Base-by-base conservation (phyloP, 1,140 invertebrate genomes). In the Episyrphus balteatus region DNA sequence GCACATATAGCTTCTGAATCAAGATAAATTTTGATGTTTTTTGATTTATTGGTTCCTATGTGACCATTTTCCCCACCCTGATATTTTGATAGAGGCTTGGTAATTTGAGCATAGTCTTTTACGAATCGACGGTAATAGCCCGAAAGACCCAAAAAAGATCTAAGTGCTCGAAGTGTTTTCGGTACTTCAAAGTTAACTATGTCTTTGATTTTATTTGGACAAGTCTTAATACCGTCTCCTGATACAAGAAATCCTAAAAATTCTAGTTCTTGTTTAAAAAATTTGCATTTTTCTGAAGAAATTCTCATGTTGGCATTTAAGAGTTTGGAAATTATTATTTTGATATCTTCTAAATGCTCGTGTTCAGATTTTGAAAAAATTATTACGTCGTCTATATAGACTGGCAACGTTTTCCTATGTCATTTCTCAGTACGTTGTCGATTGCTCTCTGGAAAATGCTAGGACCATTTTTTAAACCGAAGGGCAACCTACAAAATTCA, bases 271-370 rank as follows among this genome's bases (percentile, higher is more conserved):
- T 40, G 47, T 40, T 58, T 50, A n/a, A 57, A 62, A 55, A 75
- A 74, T 32, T 66, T 46, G 38, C 61, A 69, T 55, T 75, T 74
- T 49, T 61, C 48, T 3, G 66, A 50, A 18, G 71, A 73, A 5
- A 75, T 55, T 36, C 66, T 74, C 6, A 76, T 50, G 17, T 62
- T 59, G 12, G 55, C 49, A 14, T 51, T 38, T 5, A 75, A 52
- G 14, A 58, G 51, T 13, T 61, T 42, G 0, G n/a, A n/a, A n/a
- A n/a, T n/a, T n/a, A n/a, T n/a, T n/a, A n/a, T n/a, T n/a, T n/a
- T n/a, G n/a, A 74, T 21, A 32, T 67, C 46, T 13, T 46, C 15
- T 0, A 74, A 46, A 48, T 76, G 72, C 26, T 69, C 55, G 13
- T 71, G 38, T 49, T 34, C n/a, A n/a, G n/a, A n/a, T 40, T 51